Base-by-base conservation (phyloP, 2,888 invertebrate species). In the Calameuta pallipes region DNA sequence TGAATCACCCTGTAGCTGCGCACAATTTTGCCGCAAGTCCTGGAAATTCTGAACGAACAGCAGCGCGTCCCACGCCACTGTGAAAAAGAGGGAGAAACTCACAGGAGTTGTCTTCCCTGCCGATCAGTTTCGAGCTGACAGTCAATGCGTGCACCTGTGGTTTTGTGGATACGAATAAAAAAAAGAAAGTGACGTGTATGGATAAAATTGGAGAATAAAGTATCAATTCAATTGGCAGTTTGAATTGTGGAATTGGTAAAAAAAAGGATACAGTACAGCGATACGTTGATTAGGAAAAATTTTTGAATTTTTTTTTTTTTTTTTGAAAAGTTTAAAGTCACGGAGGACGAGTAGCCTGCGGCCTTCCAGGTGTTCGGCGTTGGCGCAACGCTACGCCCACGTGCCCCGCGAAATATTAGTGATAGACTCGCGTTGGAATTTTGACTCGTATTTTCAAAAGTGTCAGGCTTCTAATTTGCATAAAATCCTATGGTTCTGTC, bases 91-190 rank as follows among this genome's bases (percentile, higher is more conserved):
- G 77, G 35, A 36, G 79, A 79, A 69, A 34, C 31, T n/a, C 31
- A 3, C 31, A 34, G 33, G 71, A 71, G 84, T 84, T 84, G 86
- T 82, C 81, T 77, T 81, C 84, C 80, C 80, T 81, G 84, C 84
- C 78, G 86, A 88, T 88, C 89, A 89, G 89, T 89, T 87, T 86
- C 85, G 81, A 82, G 80, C 83, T 80, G 86, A 86, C 87, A 85
- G 80, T 80, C 87, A 83, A 81, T 83, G 82, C 79, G 83, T 79
- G 78, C 83, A 80, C 82, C 69, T 30, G 71, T 9, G 78, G 71
- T 74, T 82, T 2, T 56, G 56, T 23, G 56, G 9, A 23, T 23
- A 6, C 23, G 15, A 23, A 56, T 6, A 2, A 23, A 37, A 56
- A 23, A 56, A 56, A 56, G 23, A 23, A 23, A 56, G 23, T 56